Conservation (phyloP, 2,113 vertebrate genomes). For the Poicephalus gulielmi region DNA sequence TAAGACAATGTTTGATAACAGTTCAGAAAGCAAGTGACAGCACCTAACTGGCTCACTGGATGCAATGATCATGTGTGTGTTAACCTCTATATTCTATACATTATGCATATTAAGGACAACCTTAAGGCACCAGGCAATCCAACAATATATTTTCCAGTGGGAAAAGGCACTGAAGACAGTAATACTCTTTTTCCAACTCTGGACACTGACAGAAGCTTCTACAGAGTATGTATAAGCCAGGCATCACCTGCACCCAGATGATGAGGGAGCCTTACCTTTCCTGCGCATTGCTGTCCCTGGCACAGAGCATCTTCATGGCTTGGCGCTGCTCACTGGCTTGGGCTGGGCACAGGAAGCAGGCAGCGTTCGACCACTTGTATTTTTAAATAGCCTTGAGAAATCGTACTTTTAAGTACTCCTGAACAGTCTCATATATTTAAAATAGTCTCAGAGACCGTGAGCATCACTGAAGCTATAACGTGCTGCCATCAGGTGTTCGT, state of each 20-base stretch:
- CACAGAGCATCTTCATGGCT: rapidly evolving
- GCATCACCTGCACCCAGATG: rapidly evolving
- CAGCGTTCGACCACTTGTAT: background rate
- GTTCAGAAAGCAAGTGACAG: background rate
- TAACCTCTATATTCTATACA: background rate
- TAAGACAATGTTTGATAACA: background rate
- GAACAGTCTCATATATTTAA: rapidly evolving
- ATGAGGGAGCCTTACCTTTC: background rate
- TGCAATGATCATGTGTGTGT: background rate
- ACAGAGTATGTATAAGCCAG: rapidly evolving
- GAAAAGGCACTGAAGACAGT: background rate
- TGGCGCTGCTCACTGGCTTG: rapidly evolving
- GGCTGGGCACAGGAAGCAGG: background rate
- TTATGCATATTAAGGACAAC: background rate
- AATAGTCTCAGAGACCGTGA: background rate
- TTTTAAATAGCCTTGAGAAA: background rate
- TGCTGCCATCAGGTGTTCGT: conserved; percentile 79
- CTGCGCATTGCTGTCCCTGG: rapidly evolving
- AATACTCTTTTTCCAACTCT: rapidly evolving
- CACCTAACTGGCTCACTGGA: background rate
- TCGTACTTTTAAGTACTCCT: background rate
- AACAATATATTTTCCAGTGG: background rate
- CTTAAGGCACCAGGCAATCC: background rate
- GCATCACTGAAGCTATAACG: conserved; percentile 57
- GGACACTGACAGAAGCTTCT: background rate